Conservation (phyloP, 2,113 vertebrate genomes). For the Edolisoma coerulescens region DNA sequence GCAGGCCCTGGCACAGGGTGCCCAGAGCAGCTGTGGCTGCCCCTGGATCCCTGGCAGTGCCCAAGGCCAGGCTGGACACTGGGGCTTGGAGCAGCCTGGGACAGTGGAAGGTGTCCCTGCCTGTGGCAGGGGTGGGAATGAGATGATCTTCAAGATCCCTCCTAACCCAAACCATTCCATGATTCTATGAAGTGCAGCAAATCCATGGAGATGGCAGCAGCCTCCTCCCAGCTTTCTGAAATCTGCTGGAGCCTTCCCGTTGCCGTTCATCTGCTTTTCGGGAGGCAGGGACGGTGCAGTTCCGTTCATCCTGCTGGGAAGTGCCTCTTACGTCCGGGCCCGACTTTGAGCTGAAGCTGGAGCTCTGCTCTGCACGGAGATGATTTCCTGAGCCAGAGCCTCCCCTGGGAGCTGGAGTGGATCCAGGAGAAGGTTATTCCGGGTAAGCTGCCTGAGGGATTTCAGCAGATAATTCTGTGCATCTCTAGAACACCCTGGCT, state of each 20-base stretch:
- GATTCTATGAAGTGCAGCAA: fast-evolving
- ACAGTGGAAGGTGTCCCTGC: neutral
- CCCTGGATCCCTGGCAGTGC: neutral
- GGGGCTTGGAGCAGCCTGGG: neutral
- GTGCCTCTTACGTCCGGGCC: neutral
- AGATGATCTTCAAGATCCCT: neutral
- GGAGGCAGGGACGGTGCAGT: neutral
- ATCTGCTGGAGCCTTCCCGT: neutral
- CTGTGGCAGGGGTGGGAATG: neutral
- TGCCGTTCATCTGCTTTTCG: neutral
- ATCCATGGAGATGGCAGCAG: fast-evolving
- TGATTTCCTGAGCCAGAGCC: neutral
- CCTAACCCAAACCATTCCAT: neutral
- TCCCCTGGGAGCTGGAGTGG: neutral
- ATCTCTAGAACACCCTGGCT: neutral
- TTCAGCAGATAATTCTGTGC: neutral
- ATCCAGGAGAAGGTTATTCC: slow-evolving; percentile 8
- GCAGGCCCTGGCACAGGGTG: fast-evolving
- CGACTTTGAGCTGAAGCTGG: neutral
- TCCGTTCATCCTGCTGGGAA: neutral
- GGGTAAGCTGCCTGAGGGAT: slow-evolving; percentile 21
- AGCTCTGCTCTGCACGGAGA: neutral
- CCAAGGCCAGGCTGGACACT: neutral
- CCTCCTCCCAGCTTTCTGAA: neutral
- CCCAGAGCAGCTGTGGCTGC: neutral